Conservation (phyloP, 1,140 invertebrate genomes). For the Aphaenogaster rudis region DNA sequence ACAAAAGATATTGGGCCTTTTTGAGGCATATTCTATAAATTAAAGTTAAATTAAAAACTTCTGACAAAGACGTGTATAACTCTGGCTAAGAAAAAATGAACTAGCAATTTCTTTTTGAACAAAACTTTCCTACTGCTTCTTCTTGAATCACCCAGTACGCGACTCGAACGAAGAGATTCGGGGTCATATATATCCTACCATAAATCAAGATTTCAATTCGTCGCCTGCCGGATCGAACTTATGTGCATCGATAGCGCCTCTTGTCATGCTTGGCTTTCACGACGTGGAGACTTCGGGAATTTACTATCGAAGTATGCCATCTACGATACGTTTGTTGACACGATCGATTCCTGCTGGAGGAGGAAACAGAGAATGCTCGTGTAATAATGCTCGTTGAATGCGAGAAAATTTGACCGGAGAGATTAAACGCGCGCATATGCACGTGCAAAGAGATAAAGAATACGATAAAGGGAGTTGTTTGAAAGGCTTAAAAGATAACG, state of each 20-base stretch:
- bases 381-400: conserved; percentile 38
- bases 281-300: conserved; percentile 65
- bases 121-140: neutral
- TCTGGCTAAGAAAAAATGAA: neutral
- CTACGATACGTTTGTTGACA: conserved; percentile 56
- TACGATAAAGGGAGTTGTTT: neutral
- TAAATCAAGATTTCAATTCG: conserved; percentile 76
- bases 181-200: conserved; percentile 53
- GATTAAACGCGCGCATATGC: neutral
- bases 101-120: neutral
- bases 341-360: conserved; percentile 42
- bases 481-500: neutral
- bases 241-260: conserved; percentile 71
- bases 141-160: neutral
- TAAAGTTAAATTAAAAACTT: conserved; percentile 33
- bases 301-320: conserved; percentile 73
- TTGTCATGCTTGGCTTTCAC: conserved; percentile 43
- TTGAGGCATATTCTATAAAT: neutral
- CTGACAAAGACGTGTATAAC: neutral
- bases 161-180: conserved; percentile 54
- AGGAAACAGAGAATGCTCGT: conserved; percentile 33
- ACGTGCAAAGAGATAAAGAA: neutral
- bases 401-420: conserved; percentile 18
- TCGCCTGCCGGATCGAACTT: conserved; percentile 66
- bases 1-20: neutral